These are phyloP conservation scores for Machimus atricapillus DNA, from an alignment of 2,888 invertebrate species.

Conservation along the genomic window DNA sequence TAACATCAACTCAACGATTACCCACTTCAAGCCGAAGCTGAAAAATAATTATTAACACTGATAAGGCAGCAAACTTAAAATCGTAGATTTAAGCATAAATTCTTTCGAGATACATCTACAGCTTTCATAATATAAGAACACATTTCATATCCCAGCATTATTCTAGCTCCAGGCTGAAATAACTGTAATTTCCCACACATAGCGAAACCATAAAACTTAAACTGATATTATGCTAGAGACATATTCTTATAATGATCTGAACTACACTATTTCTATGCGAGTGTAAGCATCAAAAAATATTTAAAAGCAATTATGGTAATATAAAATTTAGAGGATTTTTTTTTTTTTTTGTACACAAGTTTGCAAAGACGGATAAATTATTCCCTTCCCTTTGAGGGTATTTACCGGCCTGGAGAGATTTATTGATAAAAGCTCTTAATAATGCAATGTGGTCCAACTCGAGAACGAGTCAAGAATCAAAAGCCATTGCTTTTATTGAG, in stretches of 20 bases:
- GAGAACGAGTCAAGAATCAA: neutral
- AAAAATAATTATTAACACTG: neutral
- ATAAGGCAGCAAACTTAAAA: neutral
- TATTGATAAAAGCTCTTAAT: neutral
- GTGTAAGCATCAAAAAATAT: neutral
- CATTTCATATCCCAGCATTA: neutral
- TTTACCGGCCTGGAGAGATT: neutral
- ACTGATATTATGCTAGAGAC: neutral
- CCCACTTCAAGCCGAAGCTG: conserved; percentile 41
- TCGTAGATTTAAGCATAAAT: neutral
- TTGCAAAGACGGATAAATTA: neutral
- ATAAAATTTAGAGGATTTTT: neutral
- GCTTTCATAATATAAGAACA: neutral
- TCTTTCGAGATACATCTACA: neutral
- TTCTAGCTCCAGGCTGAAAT: neutral
- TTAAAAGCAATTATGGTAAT: neutral
- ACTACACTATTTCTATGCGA: neutral
- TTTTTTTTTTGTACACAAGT: neutral
- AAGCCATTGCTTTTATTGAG: neutral
- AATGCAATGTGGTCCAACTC: neutral
- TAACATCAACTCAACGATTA: conserved; percentile 24
- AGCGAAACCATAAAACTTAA: neutral
- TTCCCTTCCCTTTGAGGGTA: neutral
- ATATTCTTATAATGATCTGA: neutral
- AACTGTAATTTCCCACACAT: neutral